Evolutionary conservation across 2,113 vertebrate genomes (phyloP), one percentile per base, ranked within the genome.

Genomic region (Vanacampus margaritifer): DNA sequence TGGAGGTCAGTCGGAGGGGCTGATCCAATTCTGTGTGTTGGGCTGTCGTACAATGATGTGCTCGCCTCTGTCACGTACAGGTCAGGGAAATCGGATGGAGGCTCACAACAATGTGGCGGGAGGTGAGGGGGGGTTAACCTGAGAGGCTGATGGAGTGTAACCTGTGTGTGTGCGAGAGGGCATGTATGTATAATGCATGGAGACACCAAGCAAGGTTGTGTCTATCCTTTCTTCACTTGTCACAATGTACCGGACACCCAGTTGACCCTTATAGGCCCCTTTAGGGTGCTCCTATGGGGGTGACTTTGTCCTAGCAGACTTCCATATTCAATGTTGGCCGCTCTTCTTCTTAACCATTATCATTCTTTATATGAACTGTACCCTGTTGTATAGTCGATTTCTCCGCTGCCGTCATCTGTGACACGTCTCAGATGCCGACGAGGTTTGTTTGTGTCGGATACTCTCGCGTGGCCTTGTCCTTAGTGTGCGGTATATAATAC

Each of bases 1-100:
- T 3, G 82, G 78, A 87, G 90, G 90, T 91, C 91, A 90, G 66
- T 50, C 19, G 76, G 86, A 85, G 82, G 90, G 90, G 16, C 26
- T 88, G 90, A 92, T 90, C 74, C 89, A 91, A 92, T 92, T 91
- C 89, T 88, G 78, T 76, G 70, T 79, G 85, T 87, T 86, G 79
- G 82, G 84, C 72, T 73, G 71, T 69, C 24, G 63, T 70, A 74
- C 91, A 88, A 92, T 92, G 91, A 90, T 84, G 85, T 86, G 86
- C 76, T 82, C 84, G 89, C 88, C 89, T 91, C 86, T 89, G 85
- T 90, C 89, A 76, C 79, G 79, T 78, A 83, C 83, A 89, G 91
- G 90, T 91, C 90, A 91, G 80, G 82, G 83, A 73, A 91, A 89
- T 84, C 87, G 79, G 80, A 89, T 82, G 71, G 88, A 83, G 79